Evolutionary conservation across 2,113 vertebrate genomes (phyloP).

Genomic region (Loxodonta africana): DNA sequence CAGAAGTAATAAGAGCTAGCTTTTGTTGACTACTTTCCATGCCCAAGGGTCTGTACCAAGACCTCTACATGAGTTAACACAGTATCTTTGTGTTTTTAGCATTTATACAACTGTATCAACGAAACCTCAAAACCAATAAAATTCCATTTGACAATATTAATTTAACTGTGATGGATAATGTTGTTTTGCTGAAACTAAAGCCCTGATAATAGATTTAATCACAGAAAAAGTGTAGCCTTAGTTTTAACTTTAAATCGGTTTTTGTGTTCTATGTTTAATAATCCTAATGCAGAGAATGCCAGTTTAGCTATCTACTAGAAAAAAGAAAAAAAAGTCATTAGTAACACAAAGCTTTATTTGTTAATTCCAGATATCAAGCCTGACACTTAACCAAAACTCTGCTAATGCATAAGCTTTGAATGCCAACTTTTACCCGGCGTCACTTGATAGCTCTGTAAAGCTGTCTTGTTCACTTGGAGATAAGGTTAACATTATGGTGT

Average conservation of each 20-base stretch:
- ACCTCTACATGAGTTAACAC: neutral
- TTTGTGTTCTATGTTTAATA: constrained; percentile 25
- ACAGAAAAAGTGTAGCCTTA: neutral
- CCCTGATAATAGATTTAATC: neutral
- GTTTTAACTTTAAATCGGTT: constrained; percentile 12
- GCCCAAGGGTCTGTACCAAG: neutral
- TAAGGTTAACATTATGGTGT: neutral
- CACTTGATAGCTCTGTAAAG: neutral
- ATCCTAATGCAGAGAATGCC: neutral
- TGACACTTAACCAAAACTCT: constrained; percentile 4
- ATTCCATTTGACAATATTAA: neutral
- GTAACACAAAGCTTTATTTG: neutral
- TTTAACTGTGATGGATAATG: constrained; percentile 23
- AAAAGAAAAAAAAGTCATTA: neutral
- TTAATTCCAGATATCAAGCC: constrained; percentile 29
- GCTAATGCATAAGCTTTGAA: neutral
- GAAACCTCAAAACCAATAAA: constrained; percentile 3
- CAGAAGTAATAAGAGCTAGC: constrained; percentile 6
- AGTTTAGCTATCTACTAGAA: neutral
- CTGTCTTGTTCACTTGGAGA: neutral
- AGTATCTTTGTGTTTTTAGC: neutral
- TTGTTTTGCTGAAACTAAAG: constrained; percentile 33
- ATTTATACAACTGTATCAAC: neutral
- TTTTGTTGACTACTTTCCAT: neutral
- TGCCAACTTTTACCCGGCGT: neutral